These are phyloP conservation scores for Marisa cornuarietis DNA, from an alignment of 1,140 invertebrate genomes.

Conservation along the genomic window DNA sequence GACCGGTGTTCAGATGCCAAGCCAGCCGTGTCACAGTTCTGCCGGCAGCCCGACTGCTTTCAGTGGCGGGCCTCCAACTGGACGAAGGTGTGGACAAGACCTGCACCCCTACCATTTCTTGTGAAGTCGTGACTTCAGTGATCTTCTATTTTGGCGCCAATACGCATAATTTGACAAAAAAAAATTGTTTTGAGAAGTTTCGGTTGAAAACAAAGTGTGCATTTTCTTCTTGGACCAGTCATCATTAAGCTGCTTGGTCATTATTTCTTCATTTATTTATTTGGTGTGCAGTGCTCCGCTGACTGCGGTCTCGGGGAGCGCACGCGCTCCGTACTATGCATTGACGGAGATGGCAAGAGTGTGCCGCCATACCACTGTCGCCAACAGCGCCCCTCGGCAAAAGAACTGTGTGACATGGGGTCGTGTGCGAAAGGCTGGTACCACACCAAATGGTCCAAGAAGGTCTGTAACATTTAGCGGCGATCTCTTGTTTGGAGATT, in stretches of 20 bases:
- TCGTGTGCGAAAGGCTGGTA: constrained; percentile 58
- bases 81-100: constrained; percentile 68
- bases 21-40: constrained; percentile 73
- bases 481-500: no score
- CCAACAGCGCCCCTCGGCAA: constrained; percentile 51
- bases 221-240: no score
- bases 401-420: constrained; percentile 70
- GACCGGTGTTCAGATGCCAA: constrained; percentile 66
- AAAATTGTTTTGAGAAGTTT: no score
- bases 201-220: no score
- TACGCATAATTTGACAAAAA: no score
- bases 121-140: not conserved
- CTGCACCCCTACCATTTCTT: not conserved
- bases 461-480: constrained; percentile 37
- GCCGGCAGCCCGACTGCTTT: constrained; percentile 73
- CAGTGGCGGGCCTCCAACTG: constrained; percentile 79
- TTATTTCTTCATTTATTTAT: not conserved
- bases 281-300: constrained; percentile 71
- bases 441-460: constrained; percentile 50
- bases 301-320: constrained; percentile 74
- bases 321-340: constrained; percentile 71
- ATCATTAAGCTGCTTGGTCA: no score
- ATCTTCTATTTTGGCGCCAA: no score
- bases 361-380: constrained; percentile 61
- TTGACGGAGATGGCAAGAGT: constrained; percentile 65